Percentiles rank a stretch among this genome's conserved stretches.
Conservation (phyloP, 30 jellyfish, hydroid and myxozoan species). For the Cassiopea andromeda region DNA sequence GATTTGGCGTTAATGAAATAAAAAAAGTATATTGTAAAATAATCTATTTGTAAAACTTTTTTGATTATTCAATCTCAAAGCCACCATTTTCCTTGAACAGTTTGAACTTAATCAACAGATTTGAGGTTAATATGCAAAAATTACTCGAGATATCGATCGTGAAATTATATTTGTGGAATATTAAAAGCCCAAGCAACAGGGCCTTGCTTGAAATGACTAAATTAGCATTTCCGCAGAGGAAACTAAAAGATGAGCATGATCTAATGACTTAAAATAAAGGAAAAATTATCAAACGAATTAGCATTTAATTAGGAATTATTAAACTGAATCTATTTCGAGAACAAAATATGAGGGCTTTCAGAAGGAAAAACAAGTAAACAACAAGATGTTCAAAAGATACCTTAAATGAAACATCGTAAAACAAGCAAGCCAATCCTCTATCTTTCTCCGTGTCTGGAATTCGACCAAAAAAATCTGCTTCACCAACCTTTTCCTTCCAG, state of each 20-base stretch:
- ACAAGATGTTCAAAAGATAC: slow-evolving; percentile 13
- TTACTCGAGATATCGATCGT: neutral
- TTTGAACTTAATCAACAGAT: neutral
- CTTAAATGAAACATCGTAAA: slow-evolving; percentile 88
- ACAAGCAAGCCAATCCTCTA: slow-evolving; percentile 84
- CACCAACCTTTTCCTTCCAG: slow-evolving; percentile 84
- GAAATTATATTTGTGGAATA: neutral
- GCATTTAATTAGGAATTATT: neutral
- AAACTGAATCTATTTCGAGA: neutral
- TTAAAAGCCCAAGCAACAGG: neutral
- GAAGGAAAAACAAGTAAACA: neutral
- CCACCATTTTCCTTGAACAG: neutral
- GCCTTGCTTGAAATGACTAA: neutral
- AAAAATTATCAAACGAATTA: neutral
- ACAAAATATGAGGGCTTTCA: neutral
- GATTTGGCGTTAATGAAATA: too few species aligned
- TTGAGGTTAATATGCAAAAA: neutral
- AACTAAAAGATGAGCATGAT: neutral
- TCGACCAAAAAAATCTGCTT: slow-evolving; percentile 89
- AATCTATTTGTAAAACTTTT: too few species aligned
- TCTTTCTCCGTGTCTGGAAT: slow-evolving; percentile 70
- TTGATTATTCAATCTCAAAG: neutral
- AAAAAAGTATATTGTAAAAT: too few species aligned
- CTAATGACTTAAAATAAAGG: neutral
- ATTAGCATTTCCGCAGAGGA: neutral